Conservation (phyloP, 2,797 vertebrate species). For the Corythornis leucogaster region DNA sequence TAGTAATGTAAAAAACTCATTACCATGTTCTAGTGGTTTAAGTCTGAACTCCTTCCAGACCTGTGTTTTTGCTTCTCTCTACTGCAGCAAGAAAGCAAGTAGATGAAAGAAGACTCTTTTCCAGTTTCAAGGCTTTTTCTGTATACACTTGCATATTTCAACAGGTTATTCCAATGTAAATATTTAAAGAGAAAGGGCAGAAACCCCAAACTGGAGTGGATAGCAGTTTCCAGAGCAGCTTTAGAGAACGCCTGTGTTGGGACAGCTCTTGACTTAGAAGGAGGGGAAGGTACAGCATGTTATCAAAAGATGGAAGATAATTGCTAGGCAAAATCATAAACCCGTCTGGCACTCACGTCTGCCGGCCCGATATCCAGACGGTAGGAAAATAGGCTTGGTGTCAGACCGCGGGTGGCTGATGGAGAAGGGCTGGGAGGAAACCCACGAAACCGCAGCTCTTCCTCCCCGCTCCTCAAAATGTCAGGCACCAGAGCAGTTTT, state of each 20-base stretch:
- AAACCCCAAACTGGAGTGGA: background rate
- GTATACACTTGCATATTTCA: slow-evolving; percentile 23
- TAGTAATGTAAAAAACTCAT: background rate
- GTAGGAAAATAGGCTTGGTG: background rate
- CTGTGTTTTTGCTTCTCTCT: slow-evolving; percentile 18
- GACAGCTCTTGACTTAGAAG: background rate
- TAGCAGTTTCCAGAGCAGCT: slow-evolving; percentile 1
- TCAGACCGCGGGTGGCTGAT: background rate
- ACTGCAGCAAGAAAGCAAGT: slow-evolving; percentile 2
- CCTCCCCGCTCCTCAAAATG: background rate
- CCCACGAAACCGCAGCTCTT: background rate
- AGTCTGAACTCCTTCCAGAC: slow-evolving; percentile 18
- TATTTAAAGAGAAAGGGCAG: slow-evolving; percentile 29
- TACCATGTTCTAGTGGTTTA: background rate
- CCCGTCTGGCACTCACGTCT: background rate
- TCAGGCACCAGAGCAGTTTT: background rate
- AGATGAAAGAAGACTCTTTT: background rate
- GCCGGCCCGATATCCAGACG: background rate
- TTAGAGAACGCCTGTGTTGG: background rate
- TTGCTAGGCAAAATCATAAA: slow-evolving; percentile 15
- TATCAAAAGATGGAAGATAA: slow-evolving; percentile 25
- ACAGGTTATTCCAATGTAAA: slow-evolving; percentile 42
- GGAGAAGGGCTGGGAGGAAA: background rate
- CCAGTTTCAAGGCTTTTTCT: background rate
- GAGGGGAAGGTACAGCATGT: background rate